Percentiles rank a stretch among this genome's conserved stretches.
These are phyloP conservation scores for Spinus olivaceus DNA, from an alignment of 2,797 vertebrate genomes.

Conservation along the genomic window DNA sequence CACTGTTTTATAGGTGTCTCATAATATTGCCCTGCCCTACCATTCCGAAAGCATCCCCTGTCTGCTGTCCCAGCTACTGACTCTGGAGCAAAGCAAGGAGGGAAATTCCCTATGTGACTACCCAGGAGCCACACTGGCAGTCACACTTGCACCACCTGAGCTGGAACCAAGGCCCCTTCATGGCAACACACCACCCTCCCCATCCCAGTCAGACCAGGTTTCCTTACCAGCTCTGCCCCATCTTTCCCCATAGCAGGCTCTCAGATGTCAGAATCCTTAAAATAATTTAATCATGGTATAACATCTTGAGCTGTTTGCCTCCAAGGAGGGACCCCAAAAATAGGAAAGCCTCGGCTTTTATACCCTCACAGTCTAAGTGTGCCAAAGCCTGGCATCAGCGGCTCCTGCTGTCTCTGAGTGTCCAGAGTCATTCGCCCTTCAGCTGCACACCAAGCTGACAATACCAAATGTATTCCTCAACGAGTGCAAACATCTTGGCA, in stretches of 20 bases:
- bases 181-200: neutral
- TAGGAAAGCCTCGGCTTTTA: neutral
- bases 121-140: neutral
- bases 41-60: neutral
- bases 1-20: neutral
- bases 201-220: neutral
- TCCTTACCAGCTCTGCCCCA: neutral
- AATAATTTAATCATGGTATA: neutral
- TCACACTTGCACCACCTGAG: neutral
- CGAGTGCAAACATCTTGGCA: neutral
- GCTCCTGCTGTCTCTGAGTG: neutral
- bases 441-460: neutral
- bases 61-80: neutral
- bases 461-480: neutral
- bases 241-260: neutral
- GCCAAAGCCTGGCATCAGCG: accelerated
- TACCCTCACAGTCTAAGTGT: neutral
- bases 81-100: neutral
- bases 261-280: neutral
- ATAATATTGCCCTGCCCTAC: neutral
- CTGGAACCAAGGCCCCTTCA: neutral
- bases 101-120: neutral
- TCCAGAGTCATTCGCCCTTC: neutral
- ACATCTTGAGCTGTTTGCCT: neutral
- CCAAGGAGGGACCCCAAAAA: neutral